Evolutionary conservation across 2,888 invertebrate species (phyloP).

Genomic region (Strigamia crassipes): DNA sequence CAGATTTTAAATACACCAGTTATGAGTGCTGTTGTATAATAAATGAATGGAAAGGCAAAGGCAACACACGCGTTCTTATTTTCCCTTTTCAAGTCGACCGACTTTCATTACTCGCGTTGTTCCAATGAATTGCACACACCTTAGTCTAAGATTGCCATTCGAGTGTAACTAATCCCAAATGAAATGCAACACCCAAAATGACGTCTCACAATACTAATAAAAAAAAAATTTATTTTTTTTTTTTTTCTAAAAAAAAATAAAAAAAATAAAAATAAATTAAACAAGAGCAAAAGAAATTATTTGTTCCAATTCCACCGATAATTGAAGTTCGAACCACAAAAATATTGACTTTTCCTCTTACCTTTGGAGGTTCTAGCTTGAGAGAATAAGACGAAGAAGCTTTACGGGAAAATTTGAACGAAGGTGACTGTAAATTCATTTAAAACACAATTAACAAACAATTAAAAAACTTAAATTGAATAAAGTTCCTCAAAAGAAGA

Average conservation of each 20-base stretch:
- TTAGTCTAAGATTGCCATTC: background rate
- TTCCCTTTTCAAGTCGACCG: conserved; percentile 28
- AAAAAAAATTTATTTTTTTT: no score
- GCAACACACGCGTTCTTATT: background rate
- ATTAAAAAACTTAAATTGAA: no score
- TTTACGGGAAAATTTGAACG: conserved; percentile 97
- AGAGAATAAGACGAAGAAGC: conserved; percentile 95
- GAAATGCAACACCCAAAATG: conserved; percentile 26
- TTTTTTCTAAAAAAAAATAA: no score
- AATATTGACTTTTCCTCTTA: conserved; percentile 51
- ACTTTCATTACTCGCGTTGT: conserved; percentile 31
- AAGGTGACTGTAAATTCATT: conserved; percentile 75
- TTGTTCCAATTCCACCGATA: background rate
- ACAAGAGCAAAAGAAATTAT: background rate
- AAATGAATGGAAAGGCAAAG: background rate
- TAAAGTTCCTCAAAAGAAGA: no score
- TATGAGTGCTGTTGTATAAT: conserved; percentile 14
- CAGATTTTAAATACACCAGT: conserved; percentile 13
- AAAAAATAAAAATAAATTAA: background rate
- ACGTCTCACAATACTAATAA: background rate
- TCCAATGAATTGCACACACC: conserved; percentile 21
- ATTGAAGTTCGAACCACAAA: background rate
- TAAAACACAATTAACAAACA: background rate
- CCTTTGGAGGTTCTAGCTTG: conserved; percentile 73
- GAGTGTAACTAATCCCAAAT: conserved; percentile 1